Conservation (phyloP, 2,888 invertebrate species). For the Sinelater perroti region DNA sequence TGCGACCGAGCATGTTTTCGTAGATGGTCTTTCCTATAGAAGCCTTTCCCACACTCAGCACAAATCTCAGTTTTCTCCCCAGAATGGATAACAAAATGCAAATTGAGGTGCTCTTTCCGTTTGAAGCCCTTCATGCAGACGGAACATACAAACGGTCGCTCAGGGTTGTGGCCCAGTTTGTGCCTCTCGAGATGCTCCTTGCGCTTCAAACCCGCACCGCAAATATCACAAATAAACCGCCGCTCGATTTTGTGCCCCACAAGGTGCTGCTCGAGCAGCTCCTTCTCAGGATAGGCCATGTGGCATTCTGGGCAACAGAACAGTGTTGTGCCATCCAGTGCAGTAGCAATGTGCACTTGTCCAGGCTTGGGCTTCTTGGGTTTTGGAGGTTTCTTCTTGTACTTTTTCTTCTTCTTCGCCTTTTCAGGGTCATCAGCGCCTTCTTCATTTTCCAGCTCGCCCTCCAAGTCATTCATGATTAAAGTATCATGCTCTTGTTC, state of each 20-base stretch:
- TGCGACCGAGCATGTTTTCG: slow-evolving; percentile 83
- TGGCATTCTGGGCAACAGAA: slow-evolving; percentile 85
- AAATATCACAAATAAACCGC: slow-evolving; percentile 79
- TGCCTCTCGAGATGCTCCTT: slow-evolving; percentile 82
- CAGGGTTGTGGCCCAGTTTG: slow-evolving; percentile 83
- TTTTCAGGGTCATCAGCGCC: slow-evolving; percentile 54
- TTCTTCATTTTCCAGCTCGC: slow-evolving; percentile 57
- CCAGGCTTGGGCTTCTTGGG: slow-evolving; percentile 83
- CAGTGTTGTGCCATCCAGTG: slow-evolving; percentile 76
- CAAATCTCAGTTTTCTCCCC: slow-evolving; percentile 85
- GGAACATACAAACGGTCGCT: slow-evolving; percentile 80
- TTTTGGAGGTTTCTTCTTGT: slow-evolving; percentile 82
- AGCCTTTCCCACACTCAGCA: slow-evolving; percentile 79
- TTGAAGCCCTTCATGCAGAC: slow-evolving; percentile 80
- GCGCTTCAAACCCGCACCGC: slow-evolving; percentile 79
- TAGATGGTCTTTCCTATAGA: slow-evolving; percentile 82
- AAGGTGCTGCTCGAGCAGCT: slow-evolving; percentile 79
- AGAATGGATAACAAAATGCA: slow-evolving; percentile 85
- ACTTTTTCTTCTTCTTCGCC: slow-evolving; percentile 74
- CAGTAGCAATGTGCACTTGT: slow-evolving; percentile 78
- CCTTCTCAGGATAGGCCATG: slow-evolving; percentile 83
- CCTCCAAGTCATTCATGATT: slow-evolving; percentile 56
- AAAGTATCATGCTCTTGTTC: slow-evolving; percentile 52
- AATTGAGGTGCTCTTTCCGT: slow-evolving; percentile 82
- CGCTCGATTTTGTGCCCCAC: slow-evolving; percentile 82